Base-by-base conservation (phyloP, 2,888 invertebrate genomes). In the Panopea generosa region DNA sequence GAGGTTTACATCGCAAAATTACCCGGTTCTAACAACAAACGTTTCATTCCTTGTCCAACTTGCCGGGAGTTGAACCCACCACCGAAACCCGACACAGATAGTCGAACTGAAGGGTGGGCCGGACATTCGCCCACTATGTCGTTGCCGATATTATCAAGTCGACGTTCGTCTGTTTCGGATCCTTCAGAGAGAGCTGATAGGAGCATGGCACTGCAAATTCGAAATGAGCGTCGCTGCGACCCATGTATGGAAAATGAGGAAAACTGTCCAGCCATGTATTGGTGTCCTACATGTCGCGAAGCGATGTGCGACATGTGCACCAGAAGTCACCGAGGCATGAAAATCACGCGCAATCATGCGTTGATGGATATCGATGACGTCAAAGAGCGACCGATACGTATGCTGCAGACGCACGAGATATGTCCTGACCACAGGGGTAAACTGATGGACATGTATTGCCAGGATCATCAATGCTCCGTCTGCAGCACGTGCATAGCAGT, bases 291-390 rank as follows among this genome's bases (percentile, higher is more conserved):
- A 6, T 81, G 81, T 47, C 27, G 81, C 9, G 81, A 81, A 29
- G 55, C 77, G 0, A 27, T 81, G 4, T 81, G 81, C 22, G 81
- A 77, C 33, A 71, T 69, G 69, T 81, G 81, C 26, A 81, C 77
- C 3, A 81, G 69, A 40, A 81, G 77, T 26, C 81, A 81, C 33
- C 67, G 77, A n/a, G 81, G 81, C 24, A 81, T 81, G 81, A 62
- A 55, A 29, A 77, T 81, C 40, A 81, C 81, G 7, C 68, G 55
- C 33, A 69, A 53, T 20, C 81, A 81, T 50, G 75, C 75, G 11
- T 61, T 81, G 3, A 77, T 77, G 81, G 77, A 77, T 22, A 66
- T 81, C 6, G 77, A 81, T 16, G 77, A 81, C 53, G 72, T 61
- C 22, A 59, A 60, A 18, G 74, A 77, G 27, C 57, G 59, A 14